Percentiles rank a stretch among this genome's conserved stretches.
Conservation (phyloP, 2,888 invertebrate species). For the Philereme vetulata region DNA sequence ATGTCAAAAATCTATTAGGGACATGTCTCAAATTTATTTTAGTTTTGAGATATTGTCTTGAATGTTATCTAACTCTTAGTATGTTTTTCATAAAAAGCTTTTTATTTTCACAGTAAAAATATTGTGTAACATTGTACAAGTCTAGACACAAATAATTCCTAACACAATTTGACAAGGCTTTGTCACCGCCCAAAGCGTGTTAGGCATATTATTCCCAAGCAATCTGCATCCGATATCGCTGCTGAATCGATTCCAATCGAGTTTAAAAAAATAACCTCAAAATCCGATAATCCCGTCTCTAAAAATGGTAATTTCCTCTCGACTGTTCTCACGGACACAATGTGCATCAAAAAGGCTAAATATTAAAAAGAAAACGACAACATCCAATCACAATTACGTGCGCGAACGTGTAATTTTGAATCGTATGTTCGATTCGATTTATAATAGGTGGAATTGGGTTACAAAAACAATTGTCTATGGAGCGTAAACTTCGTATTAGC, state of each 20-base stretch:
- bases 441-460: slow-evolving; percentile 47
- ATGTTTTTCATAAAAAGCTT: too few species aligned
- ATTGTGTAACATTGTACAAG: neutral
- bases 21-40: too few species aligned
- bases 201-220: slow-evolving; percentile 65
- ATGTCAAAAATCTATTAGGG: too few species aligned
- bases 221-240: slow-evolving; percentile 59
- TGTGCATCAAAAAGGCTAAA: slow-evolving; percentile 67
- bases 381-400: slow-evolving; percentile 79
- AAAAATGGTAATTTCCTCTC: slow-evolving; percentile 80
- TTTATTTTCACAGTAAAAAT: too few species aligned
- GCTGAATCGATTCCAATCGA: slow-evolving; percentile 60
- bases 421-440: slow-evolving; percentile 52
- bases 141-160: slow-evolving; percentile 25
- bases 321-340: slow-evolving; percentile 77
- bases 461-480: slow-evolving; percentile 37
- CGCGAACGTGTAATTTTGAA: slow-evolving; percentile 63
- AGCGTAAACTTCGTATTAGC: slow-evolving; percentile 5
- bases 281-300: slow-evolving; percentile 77
- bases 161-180: slow-evolving; percentile 33
- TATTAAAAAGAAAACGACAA: slow-evolving; percentile 62
- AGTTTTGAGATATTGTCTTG: too few species aligned
- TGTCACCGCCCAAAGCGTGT: slow-evolving; percentile 67
- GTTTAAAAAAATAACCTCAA: slow-evolving; percentile 60
- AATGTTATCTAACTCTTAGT: too few species aligned